Evolutionary conservation across 2,797 vertebrate species (phyloP), one percentile per base, ranked within the genome.

Genomic region (Labeo calbasu): DNA sequence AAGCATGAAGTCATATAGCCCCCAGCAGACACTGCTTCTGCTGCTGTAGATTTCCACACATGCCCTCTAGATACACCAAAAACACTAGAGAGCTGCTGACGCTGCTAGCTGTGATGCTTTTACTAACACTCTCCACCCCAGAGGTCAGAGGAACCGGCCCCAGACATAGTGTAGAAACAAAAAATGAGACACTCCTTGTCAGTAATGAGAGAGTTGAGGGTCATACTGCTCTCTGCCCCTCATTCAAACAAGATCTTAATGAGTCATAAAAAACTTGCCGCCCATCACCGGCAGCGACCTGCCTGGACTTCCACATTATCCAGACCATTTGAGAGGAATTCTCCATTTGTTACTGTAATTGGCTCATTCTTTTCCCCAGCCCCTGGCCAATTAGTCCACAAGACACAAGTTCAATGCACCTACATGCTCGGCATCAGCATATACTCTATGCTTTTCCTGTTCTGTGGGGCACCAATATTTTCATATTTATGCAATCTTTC

Each of bases 341-440:
- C 79, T 91, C 87, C 90, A 91, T 94, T 93, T 92, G 91, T 92
- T 89, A 87, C 87, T 61, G 78, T 93, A 93, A 94, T 94, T 92
- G 90, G 87, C 79, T 70, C 46, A 8, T 90, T 63, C 82, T 81
- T 87, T 91, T 81, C 79, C 15, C 57, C n/a, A 81, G 68, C 43
- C 69, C 15, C 53, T 83, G 80, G 82, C 88, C 79, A 81, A 81
- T 72, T 72, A 81, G 23, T 59, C 69, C 79, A 61, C 36, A 59
- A 59, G 68, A 61, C 23, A 57, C 23, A 25, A 28, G 79, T 81
- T 48, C 53, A 13, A 25, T 55, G 79, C 68, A 46, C 14, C 51
- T 48, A 48, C 14, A 12, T 59, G 10, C 79, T 59, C 9, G 14
- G 12, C 32, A 48, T 78, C 48, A 55, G 63, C 40, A 78, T 69